Percentiles rank a stretch among this genome's conserved stretches.
These are phyloP conservation scores for Setophaga petechia DNA, from an alignment of 2,113 vertebrate species.

Conservation along the genomic window DNA sequence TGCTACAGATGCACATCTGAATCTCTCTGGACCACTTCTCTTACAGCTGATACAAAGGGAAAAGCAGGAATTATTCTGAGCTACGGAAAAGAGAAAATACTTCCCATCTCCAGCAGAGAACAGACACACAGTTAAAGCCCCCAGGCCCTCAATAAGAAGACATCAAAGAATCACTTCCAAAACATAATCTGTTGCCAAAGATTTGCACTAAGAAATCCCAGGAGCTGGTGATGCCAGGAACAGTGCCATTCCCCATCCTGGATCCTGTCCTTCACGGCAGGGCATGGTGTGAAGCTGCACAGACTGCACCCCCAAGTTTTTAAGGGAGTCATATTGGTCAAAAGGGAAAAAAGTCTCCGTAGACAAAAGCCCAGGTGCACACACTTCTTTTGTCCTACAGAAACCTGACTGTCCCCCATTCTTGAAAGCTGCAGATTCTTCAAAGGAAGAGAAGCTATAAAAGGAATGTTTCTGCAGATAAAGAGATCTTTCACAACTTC, in stretches of 20 bases:
- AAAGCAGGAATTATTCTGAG: conserved; percentile 31
- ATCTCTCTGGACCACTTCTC: not conserved
- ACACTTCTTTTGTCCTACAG: not conserved
- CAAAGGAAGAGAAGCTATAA: not conserved
- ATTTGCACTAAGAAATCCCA: conserved; percentile 58
- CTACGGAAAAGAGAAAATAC: conserved; percentile 19
- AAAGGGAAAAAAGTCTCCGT: not conserved
- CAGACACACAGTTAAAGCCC: conserved; percentile 14
- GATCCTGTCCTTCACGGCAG: not conserved
- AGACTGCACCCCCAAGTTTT: not conserved
- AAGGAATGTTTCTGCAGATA: not conserved
- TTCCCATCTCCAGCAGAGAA: conserved; percentile 40
- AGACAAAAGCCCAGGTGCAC: not conserved
- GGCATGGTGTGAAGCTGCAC: not conserved
- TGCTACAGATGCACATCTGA: not conserved
- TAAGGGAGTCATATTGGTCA: rapidly evolving
- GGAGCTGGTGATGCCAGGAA: not conserved
- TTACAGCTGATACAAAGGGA: not conserved
- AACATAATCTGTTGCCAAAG: conserved; percentile 55
- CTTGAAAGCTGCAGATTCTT: not conserved
- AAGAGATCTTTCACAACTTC: conserved; percentile 15
- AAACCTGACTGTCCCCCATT: not conserved
- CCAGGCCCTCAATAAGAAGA: conserved; percentile 15
- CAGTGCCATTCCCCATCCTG: not conserved
- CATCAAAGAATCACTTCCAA: conserved; percentile 56